A percentile compares a stretch with the other conserved stretches of the same genome.
These are phyloP conservation scores for Cyprinodon variegatus DNA, from an alignment of 2,113 vertebrate species.

Conservation along the genomic window DNA sequence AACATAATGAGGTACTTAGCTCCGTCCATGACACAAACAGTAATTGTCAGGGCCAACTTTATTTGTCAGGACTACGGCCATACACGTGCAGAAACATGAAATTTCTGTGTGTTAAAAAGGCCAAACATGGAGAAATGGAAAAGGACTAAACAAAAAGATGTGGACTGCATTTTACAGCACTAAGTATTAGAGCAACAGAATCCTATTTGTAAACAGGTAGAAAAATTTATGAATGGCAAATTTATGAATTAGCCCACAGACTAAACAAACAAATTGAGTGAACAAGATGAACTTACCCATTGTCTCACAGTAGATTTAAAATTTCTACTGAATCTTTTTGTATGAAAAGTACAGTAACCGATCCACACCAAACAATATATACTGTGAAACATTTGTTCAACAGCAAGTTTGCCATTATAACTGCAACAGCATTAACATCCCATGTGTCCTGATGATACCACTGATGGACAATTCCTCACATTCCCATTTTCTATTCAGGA, in stretches of 20 bases:
- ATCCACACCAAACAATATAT: neutral
- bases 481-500: neutral
- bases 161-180: too few species aligned
- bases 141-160: too few species aligned
- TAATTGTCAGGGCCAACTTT: neutral
- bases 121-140: too few species aligned
- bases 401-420: neutral
- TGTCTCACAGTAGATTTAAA: neutral
- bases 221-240: neutral
- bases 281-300: neutral
- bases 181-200: too few species aligned
- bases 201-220: too few species aligned
- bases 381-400: neutral
- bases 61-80: neutral
- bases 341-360: neutral
- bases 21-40: neutral
- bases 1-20: neutral
- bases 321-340: neutral
- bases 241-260: neutral
- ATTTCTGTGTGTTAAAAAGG: neutral
- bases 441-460: neutral
- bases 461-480: neutral
- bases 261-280: neutral
- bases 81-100: neutral
- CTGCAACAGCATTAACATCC: neutral